phyloP scores from a whole-genome alignment of 2,797 vertebrate species.

The Squalus acanthias region DNA sequence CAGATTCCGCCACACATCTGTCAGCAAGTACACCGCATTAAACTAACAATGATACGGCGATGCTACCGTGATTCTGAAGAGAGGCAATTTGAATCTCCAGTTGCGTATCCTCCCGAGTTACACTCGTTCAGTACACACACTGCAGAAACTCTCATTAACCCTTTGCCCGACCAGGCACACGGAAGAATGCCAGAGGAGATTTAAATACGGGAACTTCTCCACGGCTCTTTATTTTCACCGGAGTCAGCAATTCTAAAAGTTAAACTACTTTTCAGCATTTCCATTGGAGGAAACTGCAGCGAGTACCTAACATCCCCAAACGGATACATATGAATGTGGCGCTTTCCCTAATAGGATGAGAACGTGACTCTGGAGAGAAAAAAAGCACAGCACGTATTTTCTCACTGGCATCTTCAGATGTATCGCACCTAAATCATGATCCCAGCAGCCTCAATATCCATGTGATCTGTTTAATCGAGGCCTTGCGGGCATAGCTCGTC shows the following conservation, averaged over 20 bases:
- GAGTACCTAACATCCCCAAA: neutral
- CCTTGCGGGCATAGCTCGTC: neutral
- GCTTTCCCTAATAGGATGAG: neutral
- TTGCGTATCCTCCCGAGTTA: neutral
- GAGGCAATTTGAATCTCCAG: neutral
- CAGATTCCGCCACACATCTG: neutral
- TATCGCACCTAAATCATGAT: neutral
- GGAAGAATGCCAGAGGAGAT: conserved; percentile 5
- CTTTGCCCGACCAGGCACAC: neutral
- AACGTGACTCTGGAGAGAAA: neutral
- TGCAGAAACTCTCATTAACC: neutral
- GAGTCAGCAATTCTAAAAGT: conserved; percentile 11
- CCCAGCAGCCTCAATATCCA: neutral
- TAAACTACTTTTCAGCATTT: neutral
- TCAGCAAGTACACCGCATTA: neutral
- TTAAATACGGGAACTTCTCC: conserved; percentile 11
- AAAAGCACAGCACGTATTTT: neutral
- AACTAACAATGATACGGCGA: neutral
- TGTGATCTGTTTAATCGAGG: neutral
- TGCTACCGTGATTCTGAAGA: neutral
- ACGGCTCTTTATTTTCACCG: conserved; percentile 9
- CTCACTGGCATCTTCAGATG: neutral
- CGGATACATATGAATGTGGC: neutral
- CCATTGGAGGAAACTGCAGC: neutral
- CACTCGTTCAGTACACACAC: neutral